phyloP scores from a whole-genome alignment of 2,888 invertebrate genomes.

The Cylloceria caligata region DNA sequence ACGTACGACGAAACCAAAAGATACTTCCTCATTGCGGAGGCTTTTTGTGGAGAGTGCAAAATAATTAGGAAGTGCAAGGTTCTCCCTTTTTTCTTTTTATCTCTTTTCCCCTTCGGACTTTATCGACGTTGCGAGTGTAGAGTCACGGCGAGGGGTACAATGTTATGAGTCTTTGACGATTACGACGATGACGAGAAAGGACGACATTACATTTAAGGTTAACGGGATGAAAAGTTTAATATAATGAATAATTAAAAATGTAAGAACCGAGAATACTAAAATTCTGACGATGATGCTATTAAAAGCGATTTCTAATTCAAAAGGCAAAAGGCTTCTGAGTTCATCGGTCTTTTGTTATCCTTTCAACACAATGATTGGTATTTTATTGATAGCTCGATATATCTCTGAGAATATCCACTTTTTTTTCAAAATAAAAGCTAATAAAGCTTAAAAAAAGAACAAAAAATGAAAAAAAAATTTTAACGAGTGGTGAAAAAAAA shows the following conservation, averaged over 20 bases:
- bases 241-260: not conserved
- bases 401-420: not conserved
- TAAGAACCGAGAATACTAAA: no score
- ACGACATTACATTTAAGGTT: constrained; percentile 48
- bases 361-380: no score
- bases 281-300: no score
- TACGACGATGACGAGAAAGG: constrained; percentile 11
- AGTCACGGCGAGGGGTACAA: constrained; percentile 14
- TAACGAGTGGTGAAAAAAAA: not conserved
- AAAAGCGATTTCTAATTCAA: no score
- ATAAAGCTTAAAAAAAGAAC: not conserved
- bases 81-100: constrained; percentile 36
- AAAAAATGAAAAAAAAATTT: not conserved
- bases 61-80: no score
- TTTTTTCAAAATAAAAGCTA: not conserved
- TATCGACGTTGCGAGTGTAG: constrained; percentile 36
- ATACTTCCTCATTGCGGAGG: no score
- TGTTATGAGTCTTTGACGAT: constrained; percentile 35
- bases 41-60: no score
- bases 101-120: constrained; percentile 43
- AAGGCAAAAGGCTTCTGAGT: no score
- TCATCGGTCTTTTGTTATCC: no score
- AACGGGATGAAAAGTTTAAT: constrained; percentile 40
- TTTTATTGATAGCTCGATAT: no score
- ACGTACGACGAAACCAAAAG: no score